Conservation (phyloP, 2,113 vertebrate genomes). For the Bufo gargarizans region DNA sequence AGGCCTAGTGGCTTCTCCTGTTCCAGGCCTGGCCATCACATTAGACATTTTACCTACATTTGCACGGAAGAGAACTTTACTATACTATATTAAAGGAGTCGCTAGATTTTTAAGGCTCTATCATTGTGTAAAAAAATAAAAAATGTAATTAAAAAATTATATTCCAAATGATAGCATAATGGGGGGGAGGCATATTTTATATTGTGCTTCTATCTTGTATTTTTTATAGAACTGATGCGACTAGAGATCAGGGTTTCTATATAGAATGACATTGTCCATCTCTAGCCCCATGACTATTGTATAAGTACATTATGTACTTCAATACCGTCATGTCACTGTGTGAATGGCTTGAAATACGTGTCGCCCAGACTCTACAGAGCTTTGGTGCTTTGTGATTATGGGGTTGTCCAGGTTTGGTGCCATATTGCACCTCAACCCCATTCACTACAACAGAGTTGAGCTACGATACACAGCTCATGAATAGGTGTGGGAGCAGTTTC, state of each 20-base stretch:
- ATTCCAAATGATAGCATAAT: constrained; percentile 17
- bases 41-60: neutral
- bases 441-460: no score
- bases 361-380: neutral
- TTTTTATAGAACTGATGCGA: constrained; percentile 65
- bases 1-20: neutral
- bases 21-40: neutral
- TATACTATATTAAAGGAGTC: constrained; percentile 27
- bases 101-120: constrained; percentile 59
- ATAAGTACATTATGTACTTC: neutral
- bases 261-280: constrained; percentile 37
- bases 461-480: no score
- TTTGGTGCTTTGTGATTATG: neutral
- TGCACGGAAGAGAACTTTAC: constrained; percentile 39
- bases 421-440: no score
- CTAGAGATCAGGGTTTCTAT: constrained; percentile 4
- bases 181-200: constrained; percentile 65
- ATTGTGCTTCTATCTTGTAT: constrained; percentile 68
- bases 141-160: constrained; percentile 5
- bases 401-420: no score
- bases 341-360: neutral
- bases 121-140: constrained; percentile 46
- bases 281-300: neutral
- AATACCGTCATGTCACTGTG: neutral
- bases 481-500: no score